Conservation (phyloP, 2,113 vertebrate species). For the Syngnathus floridae region DNA sequence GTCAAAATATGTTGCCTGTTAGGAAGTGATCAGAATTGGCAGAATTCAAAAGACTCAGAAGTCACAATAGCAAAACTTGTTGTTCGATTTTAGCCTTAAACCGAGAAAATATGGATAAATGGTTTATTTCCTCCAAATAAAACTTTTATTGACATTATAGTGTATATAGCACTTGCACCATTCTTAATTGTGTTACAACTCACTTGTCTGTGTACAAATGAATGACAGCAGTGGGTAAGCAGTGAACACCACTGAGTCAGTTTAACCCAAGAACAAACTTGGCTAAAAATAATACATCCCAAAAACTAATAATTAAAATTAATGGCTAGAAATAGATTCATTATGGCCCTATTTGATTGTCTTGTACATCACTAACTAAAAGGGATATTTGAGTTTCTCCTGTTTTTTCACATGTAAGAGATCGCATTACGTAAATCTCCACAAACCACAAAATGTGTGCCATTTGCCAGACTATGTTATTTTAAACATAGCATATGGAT, state of each 20-base stretch:
- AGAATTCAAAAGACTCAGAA: neutral
- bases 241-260: neutral
- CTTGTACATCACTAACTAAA: neutral
- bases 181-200: neutral
- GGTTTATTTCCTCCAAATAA: neutral
- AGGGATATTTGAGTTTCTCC: slow-evolving; percentile 7
- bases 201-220: neutral
- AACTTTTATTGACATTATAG: neutral
- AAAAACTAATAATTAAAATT: neutral
- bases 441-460: slow-evolving; percentile 23
- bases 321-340: neutral
- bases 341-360: neutral
- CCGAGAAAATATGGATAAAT: neutral
- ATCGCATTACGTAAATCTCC: slow-evolving; percentile 19
- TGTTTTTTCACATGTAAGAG: slow-evolving; percentile 7
- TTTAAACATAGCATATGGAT: slow-evolving; percentile 25
- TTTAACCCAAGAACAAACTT: neutral
- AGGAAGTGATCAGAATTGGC: neutral
- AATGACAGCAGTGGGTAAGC: neutral
- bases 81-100: neutral
- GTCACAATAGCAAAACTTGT: neutral
- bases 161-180: neutral
- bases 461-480: slow-evolving; percentile 22
- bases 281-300: neutral
- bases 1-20: neutral